phyloP scores from a whole-genome alignment of 2,888 invertebrate species.

The Hemithea aestivaria region DNA sequence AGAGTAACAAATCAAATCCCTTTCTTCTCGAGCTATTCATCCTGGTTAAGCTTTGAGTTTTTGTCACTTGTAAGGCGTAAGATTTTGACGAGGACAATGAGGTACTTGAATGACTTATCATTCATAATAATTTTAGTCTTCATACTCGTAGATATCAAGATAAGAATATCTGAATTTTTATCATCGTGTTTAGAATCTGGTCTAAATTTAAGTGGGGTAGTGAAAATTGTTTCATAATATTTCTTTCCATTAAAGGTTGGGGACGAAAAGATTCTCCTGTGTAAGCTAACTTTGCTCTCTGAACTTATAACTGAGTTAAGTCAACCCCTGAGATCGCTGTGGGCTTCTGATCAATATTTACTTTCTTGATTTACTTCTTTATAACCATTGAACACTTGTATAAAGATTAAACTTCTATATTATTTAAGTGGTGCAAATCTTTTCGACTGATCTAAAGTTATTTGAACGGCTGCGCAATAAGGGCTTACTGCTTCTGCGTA shows the following conservation, averaged over 20 bases:
- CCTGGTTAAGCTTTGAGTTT: slow-evolving; percentile 35
- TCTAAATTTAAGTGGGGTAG: too few relatives aligned
- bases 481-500: too few relatives aligned
- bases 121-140: not conserved
- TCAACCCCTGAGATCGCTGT: slow-evolving; percentile 46
- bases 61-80: slow-evolving; percentile 28
- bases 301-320: slow-evolving; percentile 71
- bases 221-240: too few relatives aligned
- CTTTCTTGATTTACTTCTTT: slow-evolving; percentile 30
- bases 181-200: too few relatives aligned
- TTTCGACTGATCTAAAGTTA: too few relatives aligned
- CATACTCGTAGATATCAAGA: too few relatives aligned
- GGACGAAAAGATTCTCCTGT: slow-evolving; percentile 27
- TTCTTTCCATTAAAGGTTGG: slow-evolving; percentile 3
- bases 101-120: not conserved
- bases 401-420: too few relatives aligned
- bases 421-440: too few relatives aligned
- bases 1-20: slow-evolving; percentile 34
- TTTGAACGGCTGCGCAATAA: too few relatives aligned
- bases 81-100: not conserved
- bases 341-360: slow-evolving; percentile 59
- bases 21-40: slow-evolving; percentile 38
- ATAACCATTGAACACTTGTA: too few relatives aligned
- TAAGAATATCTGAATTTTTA: too few relatives aligned
- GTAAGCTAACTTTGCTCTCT: slow-evolving; percentile 66